phyloP scores from a whole-genome alignment of 2,888 invertebrate species.

The Phorcus lineatus region DNA sequence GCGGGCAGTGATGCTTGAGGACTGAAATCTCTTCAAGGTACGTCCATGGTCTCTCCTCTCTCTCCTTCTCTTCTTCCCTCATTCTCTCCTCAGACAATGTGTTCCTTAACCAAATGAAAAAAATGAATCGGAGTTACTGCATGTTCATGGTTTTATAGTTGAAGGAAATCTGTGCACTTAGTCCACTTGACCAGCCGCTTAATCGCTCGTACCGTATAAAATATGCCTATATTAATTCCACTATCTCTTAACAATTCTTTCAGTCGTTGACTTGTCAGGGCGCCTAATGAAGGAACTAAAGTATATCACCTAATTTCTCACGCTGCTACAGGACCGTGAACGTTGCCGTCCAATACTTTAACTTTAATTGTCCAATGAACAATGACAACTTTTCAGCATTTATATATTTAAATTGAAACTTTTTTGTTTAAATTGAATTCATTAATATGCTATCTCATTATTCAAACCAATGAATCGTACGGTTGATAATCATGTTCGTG shows the following conservation, averaged over 20 bases:
- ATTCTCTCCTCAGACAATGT: background rate
- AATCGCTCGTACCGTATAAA: constrained; percentile 25
- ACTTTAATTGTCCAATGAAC: background rate
- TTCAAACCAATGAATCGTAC: too few species aligned
- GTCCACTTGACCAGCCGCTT: background rate
- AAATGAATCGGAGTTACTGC: too few species aligned
- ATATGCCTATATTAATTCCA: constrained; percentile 27
- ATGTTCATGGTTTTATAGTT: too few species aligned
- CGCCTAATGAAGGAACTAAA: background rate
- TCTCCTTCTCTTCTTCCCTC: constrained; percentile 20
- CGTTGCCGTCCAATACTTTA: background rate
- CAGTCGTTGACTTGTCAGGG: background rate
- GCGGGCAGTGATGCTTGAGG: constrained; percentile 2
- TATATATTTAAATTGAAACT: too few species aligned
- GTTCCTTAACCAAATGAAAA: too few species aligned
- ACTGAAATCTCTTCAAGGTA: background rate
- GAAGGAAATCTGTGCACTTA: too few species aligned
- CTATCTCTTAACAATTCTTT: constrained; percentile 10
- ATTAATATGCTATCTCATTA: too few species aligned
- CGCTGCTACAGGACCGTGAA: background rate
- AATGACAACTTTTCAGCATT: too few species aligned
- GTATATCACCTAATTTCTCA: background rate
- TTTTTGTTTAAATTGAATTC: too few species aligned
- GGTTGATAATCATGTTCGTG: too few species aligned
- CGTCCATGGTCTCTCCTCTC: background rate